phyloP scores from a whole-genome alignment of 1,140 invertebrate species.

The Ladona fulva region DNA sequence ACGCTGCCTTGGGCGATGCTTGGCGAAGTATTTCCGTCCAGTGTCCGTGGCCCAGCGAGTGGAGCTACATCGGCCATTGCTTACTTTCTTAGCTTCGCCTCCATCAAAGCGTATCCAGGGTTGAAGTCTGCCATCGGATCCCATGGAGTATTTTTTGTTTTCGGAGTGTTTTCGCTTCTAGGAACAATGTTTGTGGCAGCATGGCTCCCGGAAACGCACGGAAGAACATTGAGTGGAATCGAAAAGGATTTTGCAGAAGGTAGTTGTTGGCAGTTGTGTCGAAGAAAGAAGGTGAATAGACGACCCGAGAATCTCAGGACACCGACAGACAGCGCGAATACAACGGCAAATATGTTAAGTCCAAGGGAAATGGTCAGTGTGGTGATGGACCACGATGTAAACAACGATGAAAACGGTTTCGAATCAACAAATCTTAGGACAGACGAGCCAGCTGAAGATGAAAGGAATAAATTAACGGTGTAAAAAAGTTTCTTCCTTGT shows the following conservation, averaged over 20 bases:
- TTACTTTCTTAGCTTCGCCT: slow-evolving; percentile 61
- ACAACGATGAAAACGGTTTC: background rate
- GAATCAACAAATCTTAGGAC: too few species aligned
- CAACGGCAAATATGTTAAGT: background rate
- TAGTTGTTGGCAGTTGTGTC: slow-evolving; percentile 16
- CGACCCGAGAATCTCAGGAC: background rate
- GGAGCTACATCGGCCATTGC: slow-evolving; percentile 53
- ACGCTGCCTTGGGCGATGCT: slow-evolving; percentile 64
- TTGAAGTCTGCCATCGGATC: slow-evolving; percentile 46
- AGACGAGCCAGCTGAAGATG: too few species aligned
- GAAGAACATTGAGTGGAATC: slow-evolving; percentile 64
- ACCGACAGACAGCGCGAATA: background rate
- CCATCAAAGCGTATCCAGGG: slow-evolving; percentile 61
- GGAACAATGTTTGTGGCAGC: slow-evolving; percentile 57
- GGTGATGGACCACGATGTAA: background rate
- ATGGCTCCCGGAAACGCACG: slow-evolving; percentile 71
- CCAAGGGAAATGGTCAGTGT: background rate
- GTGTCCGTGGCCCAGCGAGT: slow-evolving; percentile 54
- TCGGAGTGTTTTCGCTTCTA: slow-evolving; percentile 51
- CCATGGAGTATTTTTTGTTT: slow-evolving; percentile 60
- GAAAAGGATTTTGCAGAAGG: slow-evolving; percentile 31
- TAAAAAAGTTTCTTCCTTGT: too few species aligned
- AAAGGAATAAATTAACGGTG: too few species aligned
- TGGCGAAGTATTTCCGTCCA: slow-evolving; percentile 60
- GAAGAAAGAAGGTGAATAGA: background rate